phyloP scores from a whole-genome alignment of 2,113 vertebrate genomes.

The Menura novaehollandiae region DNA sequence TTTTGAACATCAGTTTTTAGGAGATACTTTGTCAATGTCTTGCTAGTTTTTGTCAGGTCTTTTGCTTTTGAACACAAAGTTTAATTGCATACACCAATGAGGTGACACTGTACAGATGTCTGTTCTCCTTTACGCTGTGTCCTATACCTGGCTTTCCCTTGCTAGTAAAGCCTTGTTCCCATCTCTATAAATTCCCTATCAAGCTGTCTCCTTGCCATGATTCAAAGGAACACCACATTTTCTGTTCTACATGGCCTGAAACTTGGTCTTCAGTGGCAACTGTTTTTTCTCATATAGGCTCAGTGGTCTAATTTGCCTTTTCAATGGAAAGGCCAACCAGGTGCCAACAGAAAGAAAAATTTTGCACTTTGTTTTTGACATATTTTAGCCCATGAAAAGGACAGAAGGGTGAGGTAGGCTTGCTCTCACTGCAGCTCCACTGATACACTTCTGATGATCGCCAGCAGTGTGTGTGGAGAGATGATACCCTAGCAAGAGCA shows the following conservation, averaged over 20 bases:
- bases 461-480: not conserved
- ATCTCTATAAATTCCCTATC: not conserved
- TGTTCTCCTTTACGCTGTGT: not conserved
- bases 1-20: not conserved
- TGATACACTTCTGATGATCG: not conserved
- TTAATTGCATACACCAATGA: not conserved
- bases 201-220: not conserved
- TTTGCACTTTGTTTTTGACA: not conserved
- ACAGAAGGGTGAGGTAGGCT: not conserved
- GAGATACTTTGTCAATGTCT: not conserved
- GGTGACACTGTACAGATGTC: not conserved
- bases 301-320: not conserved
- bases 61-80: not conserved
- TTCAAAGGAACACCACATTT: not conserved
- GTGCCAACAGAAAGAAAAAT: not conserved
- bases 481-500: not conserved
- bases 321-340: not conserved
- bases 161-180: not conserved
- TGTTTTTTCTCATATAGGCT: not conserved
- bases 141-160: not conserved
- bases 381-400: not conserved
- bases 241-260: not conserved
- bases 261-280: not conserved
- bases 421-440: not conserved
- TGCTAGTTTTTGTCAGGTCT: not conserved